phyloP scores from a whole-genome alignment of 2,113 vertebrate species.

The Orcinus orca region DNA sequence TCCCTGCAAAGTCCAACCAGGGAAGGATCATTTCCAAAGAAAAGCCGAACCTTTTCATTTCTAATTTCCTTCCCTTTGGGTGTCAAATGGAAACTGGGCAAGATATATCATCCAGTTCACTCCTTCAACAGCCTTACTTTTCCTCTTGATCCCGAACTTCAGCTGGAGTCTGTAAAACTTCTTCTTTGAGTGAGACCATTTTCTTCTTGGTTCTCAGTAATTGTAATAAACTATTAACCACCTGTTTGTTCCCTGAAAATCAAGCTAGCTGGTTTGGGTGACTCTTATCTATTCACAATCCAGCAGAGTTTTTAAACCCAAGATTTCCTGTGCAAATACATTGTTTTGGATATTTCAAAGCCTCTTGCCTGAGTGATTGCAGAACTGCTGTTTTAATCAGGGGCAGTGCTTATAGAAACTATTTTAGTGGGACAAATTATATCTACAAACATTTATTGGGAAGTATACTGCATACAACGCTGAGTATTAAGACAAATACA shows the following conservation, averaged over 20 bases:
- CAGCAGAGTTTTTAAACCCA: slow-evolving; percentile 6
- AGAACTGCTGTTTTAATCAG: slow-evolving; percentile 45
- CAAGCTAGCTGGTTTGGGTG: not conserved
- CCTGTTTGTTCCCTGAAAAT: slow-evolving; percentile 22
- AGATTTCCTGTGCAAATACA: not conserved
- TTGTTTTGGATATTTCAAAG: not conserved
- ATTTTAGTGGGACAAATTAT: slow-evolving; percentile 19
- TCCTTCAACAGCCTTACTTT: not conserved
- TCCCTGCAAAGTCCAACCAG: not conserved
- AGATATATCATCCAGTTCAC: not conserved
- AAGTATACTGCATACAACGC: not conserved
- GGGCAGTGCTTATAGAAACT: not conserved
- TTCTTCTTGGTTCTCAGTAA: not conserved
- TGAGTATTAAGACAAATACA: slow-evolving; percentile 13
- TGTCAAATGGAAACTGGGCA: slow-evolving; percentile 22
- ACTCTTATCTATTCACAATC: slow-evolving; percentile 37
- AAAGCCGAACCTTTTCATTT: not conserved
- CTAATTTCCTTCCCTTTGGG: not conserved
- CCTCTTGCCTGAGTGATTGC: slow-evolving; percentile 28
- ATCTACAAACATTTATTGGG: slow-evolving; percentile 52
- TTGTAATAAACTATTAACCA: not conserved
- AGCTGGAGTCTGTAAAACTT: not conserved
- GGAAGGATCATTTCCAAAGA: not conserved
- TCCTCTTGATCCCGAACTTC: not conserved
- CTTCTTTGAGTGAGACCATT: not conserved